Percentiles rank a stretch among this genome's conserved stretches.
Conservation (phyloP, 2,888 invertebrate genomes). For the Drosophila limbata region DNA sequence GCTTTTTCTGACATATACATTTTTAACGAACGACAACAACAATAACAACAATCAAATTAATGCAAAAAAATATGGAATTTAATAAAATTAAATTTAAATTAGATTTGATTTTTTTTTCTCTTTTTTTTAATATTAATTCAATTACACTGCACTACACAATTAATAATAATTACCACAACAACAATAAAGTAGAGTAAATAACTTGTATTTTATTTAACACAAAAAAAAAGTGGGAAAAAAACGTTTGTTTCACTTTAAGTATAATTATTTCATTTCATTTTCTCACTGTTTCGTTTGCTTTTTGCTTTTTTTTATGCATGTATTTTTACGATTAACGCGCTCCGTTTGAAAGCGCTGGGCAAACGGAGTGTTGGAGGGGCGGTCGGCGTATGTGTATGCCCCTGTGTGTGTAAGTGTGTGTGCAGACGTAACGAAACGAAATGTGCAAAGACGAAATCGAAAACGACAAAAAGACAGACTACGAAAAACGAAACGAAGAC, state of each 20-base stretch:
- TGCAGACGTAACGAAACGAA: conserved; percentile 54
- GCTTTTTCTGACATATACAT: conserved; percentile 1
- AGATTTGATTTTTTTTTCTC: not conserved
- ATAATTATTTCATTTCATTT: conserved; percentile 43
- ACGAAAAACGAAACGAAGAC: conserved; percentile 31
- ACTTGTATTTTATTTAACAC: conserved; percentile 19
- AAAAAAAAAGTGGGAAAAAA: conserved; percentile 30
- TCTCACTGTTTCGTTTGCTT: conserved; percentile 53
- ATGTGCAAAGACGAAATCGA: conserved; percentile 46
- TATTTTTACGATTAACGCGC: conserved; percentile 56
- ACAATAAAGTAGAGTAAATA: conserved; percentile 12
- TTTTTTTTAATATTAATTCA: not conserved
- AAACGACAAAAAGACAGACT: conserved; percentile 20
- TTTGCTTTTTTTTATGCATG: conserved; percentile 35
- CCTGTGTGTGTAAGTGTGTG: conserved; percentile 2
- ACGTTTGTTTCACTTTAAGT: conserved; percentile 44
- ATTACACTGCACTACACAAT: conserved; percentile 21
- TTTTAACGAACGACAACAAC: conserved; percentile 1
- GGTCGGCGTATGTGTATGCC: not conserved
- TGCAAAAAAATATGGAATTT: conserved; percentile 19
- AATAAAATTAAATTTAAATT: conserved; percentile 14
- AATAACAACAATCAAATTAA: conserved; percentile 19
- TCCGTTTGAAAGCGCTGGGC: conserved; percentile 19
- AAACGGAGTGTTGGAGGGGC: not conserved
- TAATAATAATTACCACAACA: conserved; percentile 23